These are phyloP conservation scores for Drosophila auraria DNA, from an alignment of 1,140 invertebrate genomes.

Conservation along the genomic window DNA sequence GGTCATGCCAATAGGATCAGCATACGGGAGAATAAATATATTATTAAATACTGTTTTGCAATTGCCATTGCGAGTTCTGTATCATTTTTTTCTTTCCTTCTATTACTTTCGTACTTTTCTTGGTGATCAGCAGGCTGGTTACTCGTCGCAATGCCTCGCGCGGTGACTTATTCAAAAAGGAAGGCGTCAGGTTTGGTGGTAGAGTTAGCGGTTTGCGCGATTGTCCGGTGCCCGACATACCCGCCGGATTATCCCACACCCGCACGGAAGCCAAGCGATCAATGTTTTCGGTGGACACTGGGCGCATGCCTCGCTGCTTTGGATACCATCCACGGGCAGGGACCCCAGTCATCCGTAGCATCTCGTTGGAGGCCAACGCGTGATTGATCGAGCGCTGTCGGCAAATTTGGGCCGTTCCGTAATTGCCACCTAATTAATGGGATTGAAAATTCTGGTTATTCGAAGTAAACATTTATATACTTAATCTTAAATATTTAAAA, in stretches of 20 bases:
- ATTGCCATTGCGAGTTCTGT: background rate
- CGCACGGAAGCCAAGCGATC: conserved; percentile 88
- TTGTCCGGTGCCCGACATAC: conserved; percentile 79
- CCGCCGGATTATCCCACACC: conserved; percentile 84
- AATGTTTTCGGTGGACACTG: conserved; percentile 93
- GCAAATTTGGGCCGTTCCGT: conserved; percentile 86
- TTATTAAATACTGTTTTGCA: background rate
- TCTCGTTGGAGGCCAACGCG: conserved; percentile 90
- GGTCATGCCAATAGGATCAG: no score
- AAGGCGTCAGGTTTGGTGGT: conserved; percentile 93
- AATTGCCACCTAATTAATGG: conserved; percentile 59
- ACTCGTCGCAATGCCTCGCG: conserved; percentile 93
- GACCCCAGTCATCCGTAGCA: conserved; percentile 91
- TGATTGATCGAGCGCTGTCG: conserved; percentile 89
- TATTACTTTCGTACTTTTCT: conserved; percentile 81
- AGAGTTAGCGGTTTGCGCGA: conserved; percentile 91
- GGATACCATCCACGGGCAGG: conserved; percentile 94
- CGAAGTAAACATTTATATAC: background rate
- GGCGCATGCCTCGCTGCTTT: conserved; percentile 89
- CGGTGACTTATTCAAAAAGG: conserved; percentile 94
- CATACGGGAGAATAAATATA: no score
- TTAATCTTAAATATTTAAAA: no score
- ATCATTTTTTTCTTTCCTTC: rapidly evolving
- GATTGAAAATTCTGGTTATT: background rate
- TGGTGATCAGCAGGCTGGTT: conserved; percentile 94